Conservation (phyloP, 2,888 invertebrate species). For the Mythimna lalbum region DNA sequence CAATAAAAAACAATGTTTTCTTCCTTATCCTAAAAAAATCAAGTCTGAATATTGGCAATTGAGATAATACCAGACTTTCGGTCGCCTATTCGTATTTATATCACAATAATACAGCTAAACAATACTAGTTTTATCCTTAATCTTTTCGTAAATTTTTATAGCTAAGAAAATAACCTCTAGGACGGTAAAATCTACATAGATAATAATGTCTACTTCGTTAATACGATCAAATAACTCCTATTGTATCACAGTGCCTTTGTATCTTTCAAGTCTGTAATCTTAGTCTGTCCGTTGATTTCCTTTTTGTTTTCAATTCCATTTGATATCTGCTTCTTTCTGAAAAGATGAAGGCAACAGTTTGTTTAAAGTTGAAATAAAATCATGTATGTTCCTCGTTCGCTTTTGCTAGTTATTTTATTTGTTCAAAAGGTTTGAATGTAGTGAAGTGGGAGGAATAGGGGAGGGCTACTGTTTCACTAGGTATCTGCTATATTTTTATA, state of each 20-base stretch:
- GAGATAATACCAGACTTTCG: constrained; percentile 29
- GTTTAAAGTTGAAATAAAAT: constrained; percentile 53
- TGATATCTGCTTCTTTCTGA: constrained; percentile 47
- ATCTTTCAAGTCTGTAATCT: constrained; percentile 44
- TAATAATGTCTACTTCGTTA: constrained; percentile 31
- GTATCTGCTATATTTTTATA: neutral
- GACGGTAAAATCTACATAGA: constrained; percentile 17
- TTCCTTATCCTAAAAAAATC: constrained; percentile 40
- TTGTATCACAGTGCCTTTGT: constrained; percentile 45
- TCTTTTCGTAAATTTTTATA: constrained; percentile 9
- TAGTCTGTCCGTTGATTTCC: constrained; percentile 36
- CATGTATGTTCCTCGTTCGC: constrained; percentile 42
- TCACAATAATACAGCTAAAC: constrained; percentile 24
- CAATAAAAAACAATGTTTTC: constrained; percentile 38
- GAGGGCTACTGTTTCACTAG: neutral
- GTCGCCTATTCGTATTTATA: constrained; percentile 29
- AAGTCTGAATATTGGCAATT: constrained; percentile 28
- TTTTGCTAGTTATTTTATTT: constrained; percentile 46
- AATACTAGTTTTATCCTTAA: constrained; percentile 21
- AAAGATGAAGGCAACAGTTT: constrained; percentile 48
- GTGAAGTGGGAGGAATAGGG: neutral
- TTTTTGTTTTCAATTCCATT: constrained; percentile 55
- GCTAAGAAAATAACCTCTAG: neutral
- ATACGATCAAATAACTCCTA: constrained; percentile 27
- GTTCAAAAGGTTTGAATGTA: constrained; percentile 37